Evolutionary conservation across 2,113 vertebrate genomes (phyloP).

Genomic region (Pomatorhinus ruficollis): DNA sequence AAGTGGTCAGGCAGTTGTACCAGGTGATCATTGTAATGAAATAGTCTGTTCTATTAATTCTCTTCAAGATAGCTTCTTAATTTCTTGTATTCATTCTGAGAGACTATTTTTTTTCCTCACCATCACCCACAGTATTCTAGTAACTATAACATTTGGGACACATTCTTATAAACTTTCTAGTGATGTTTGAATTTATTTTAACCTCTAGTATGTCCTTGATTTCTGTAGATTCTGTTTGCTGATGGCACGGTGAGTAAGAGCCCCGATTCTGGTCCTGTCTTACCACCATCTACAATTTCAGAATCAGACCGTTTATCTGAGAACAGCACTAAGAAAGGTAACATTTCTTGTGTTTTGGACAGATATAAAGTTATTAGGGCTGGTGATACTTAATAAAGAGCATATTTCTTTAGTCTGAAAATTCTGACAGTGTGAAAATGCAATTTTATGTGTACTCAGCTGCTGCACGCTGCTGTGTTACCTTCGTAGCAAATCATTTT

Average conservation of each 20-base stretch:
- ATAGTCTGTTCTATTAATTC: neutral
- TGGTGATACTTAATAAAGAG: neutral
- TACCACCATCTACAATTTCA: neutral
- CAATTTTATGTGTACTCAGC: neutral
- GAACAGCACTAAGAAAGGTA: slow-evolving; percentile 73
- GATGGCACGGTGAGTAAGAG: slow-evolving; percentile 85
- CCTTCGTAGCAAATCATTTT: neutral
- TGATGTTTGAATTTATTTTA: neutral
- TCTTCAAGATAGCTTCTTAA: neutral
- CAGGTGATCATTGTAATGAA: neutral
- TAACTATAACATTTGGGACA: neutral
- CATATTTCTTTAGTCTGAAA: neutral
- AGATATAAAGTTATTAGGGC: neutral
- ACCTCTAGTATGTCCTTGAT: neutral
- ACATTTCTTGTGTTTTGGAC: neutral
- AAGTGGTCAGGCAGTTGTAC: neutral
- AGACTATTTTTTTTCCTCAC: neutral
- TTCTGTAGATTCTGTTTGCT: slow-evolving; percentile 86
- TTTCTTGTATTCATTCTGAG: neutral
- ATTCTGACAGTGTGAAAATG: neutral
- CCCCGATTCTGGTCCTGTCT: slow-evolving; percentile 80
- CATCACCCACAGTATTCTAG: neutral
- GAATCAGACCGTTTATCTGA: slow-evolving; percentile 36
- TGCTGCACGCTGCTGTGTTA: neutral
- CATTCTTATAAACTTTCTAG: neutral